These are phyloP conservation scores for Dione vanillae DNA, from an alignment of 2,888 invertebrate genomes.

Conservation along the genomic window DNA sequence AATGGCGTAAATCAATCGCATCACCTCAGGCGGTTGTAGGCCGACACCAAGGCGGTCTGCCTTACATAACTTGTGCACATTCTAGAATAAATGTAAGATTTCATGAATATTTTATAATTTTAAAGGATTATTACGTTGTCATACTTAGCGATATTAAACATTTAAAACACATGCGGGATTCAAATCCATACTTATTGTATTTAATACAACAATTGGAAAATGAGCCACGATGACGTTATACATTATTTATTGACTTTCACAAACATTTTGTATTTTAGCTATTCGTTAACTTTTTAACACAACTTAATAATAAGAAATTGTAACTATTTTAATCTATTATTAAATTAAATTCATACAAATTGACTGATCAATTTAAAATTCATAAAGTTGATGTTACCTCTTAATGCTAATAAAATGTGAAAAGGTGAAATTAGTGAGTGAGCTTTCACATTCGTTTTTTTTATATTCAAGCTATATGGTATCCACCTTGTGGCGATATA, in stretches of 20 bases:
- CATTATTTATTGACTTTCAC: too few species aligned
- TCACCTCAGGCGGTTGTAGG: slow-evolving; percentile 34
- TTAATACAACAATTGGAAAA: too few species aligned
- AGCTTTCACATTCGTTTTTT: slow-evolving; percentile 17
- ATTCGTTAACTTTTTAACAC: background rate
- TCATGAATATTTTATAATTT: too few species aligned
- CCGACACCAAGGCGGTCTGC: slow-evolving; percentile 34
- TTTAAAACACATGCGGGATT: too few species aligned
- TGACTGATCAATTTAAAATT: slow-evolving; percentile 1
- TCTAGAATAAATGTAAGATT: slow-evolving; percentile 33
- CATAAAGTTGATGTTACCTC: slow-evolving; percentile 4
- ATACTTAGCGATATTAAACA: too few species aligned
- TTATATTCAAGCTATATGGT: background rate
- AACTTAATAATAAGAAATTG: too few species aligned
- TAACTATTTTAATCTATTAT: too few species aligned
- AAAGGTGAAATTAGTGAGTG: slow-evolving; percentile 18
- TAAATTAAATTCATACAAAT: background rate
- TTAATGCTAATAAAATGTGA: slow-evolving; percentile 7
- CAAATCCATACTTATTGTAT: too few species aligned
- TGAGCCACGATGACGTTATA: too few species aligned
- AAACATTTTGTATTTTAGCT: background rate
- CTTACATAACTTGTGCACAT: slow-evolving; percentile 38
- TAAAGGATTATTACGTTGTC: too few species aligned
- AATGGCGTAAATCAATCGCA: slow-evolving; percentile 26
- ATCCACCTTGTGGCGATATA: background rate